These are phyloP conservation scores for Chloropsis hardwickii DNA, from an alignment of 2,113 vertebrate species.

Conservation along the genomic window DNA sequence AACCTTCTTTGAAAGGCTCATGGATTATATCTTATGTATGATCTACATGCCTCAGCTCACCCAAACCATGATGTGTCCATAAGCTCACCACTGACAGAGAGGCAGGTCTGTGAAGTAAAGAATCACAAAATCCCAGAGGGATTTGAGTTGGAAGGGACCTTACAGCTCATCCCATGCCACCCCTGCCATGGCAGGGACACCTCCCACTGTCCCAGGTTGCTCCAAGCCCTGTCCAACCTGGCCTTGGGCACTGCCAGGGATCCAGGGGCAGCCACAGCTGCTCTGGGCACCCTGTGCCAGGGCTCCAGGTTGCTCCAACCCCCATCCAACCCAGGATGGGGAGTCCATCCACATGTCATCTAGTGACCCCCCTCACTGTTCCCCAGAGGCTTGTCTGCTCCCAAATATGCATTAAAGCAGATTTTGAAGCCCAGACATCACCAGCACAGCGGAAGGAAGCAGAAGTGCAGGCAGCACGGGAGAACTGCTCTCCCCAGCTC, in stretches of 20 bases:
- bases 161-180: background rate
- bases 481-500: background rate
- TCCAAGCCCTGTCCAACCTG: background rate
- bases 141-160: background rate
- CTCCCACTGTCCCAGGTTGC: fast-evolving
- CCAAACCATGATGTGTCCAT: background rate
- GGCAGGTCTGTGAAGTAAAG: fast-evolving
- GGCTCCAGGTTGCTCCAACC: background rate
- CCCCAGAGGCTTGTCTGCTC: background rate
- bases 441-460: background rate
- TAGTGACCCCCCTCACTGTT: fast-evolving
- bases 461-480: background rate
- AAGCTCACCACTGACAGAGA: background rate
- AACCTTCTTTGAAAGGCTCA: background rate
- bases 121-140: background rate
- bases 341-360: background rate
- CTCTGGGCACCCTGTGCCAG: background rate
- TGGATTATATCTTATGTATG: background rate
- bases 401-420: background rate
- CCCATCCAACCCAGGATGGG: background rate
- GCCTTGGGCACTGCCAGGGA: background rate
- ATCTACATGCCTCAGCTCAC: fast-evolving
- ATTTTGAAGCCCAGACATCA: background rate
- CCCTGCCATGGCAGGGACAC: background rate
- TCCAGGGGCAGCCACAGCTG: background rate